Conservation (phyloP, 1,140 invertebrate genomes). For the Caenorhabditis latens region DNA sequence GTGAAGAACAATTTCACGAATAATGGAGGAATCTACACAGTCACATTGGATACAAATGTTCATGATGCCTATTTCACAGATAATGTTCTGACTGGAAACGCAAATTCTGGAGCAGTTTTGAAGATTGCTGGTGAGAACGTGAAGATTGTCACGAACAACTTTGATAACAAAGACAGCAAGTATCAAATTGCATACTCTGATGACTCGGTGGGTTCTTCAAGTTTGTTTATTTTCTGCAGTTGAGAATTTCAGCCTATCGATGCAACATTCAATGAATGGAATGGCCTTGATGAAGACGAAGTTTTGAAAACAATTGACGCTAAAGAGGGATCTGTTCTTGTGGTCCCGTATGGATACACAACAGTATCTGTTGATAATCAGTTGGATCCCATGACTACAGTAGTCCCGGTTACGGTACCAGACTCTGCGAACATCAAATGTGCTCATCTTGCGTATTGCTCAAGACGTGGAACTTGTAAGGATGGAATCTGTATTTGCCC, state of each 20-base stretch:
- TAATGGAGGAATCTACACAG: slow-evolving; percentile 50
- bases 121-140: slow-evolving; percentile 32
- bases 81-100: slow-evolving; percentile 15
- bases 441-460: slow-evolving; percentile 53
- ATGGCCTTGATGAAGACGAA: slow-evolving; percentile 26
- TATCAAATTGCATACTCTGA: slow-evolving; percentile 38
- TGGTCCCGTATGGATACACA: slow-evolving; percentile 1
- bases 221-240: background rate
- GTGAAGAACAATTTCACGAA: slow-evolving; percentile 53
- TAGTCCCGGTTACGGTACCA: slow-evolving; percentile 1
- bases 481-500: slow-evolving; percentile 57
- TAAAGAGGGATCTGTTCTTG: slow-evolving; percentile 42
- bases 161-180: slow-evolving; percentile 44
- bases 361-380: background rate
- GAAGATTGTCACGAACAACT: slow-evolving; percentile 31
- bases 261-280: slow-evolving; percentile 40
- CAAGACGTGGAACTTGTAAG: slow-evolving; percentile 46
- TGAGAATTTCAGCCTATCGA: slow-evolving; percentile 17
- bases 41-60: slow-evolving; percentile 16
- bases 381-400: slow-evolving; percentile 16
- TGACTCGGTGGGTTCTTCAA: background rate
- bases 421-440: slow-evolving; percentile 40
- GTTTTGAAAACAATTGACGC: slow-evolving; percentile 35
- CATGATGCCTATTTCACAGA: slow-evolving; percentile 37
- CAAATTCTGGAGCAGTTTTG: slow-evolving; percentile 38